These are phyloP conservation scores for Bos indicus DNA, from an alignment of 2,113 vertebrate species.

Conservation along the genomic window DNA sequence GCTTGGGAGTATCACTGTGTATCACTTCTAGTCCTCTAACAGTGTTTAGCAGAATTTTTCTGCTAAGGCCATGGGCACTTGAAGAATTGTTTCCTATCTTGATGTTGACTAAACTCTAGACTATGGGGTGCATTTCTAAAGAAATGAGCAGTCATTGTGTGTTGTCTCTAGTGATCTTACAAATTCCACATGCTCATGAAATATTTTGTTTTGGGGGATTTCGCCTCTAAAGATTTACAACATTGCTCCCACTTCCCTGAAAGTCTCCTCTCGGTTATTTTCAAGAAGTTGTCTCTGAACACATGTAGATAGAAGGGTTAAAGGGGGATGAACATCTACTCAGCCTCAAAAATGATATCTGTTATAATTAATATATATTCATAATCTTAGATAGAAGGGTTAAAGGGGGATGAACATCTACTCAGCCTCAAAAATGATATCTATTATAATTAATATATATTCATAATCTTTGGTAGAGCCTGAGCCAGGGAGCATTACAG, in stretches of 20 bases:
- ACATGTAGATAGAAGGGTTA: not conserved
- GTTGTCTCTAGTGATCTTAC: not conserved
- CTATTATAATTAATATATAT: not conserved
- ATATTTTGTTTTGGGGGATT: not conserved
- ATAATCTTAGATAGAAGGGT: not conserved
- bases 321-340: not conserved
- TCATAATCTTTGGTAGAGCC: not conserved
- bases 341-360: not conserved
- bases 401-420: not conserved
- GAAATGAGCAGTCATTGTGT: not conserved
- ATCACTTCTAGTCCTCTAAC: not conserved
- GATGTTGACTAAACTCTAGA: not conserved
- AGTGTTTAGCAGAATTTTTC: not conserved
- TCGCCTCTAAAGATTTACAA: not conserved
- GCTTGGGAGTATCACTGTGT: not conserved
- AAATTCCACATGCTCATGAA: not conserved
- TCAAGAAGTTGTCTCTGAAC: not conserved
- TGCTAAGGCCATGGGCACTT: not conserved
- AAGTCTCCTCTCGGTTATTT: not conserved
- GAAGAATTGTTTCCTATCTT: not conserved
- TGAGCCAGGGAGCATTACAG: not conserved
- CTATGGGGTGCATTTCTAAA: not conserved
- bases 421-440: not conserved
- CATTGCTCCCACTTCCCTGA: not conserved
- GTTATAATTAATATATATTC: not conserved